phyloP scores from a whole-genome alignment of 1,140 invertebrate genomes.

The Drosophila suzukii region DNA sequence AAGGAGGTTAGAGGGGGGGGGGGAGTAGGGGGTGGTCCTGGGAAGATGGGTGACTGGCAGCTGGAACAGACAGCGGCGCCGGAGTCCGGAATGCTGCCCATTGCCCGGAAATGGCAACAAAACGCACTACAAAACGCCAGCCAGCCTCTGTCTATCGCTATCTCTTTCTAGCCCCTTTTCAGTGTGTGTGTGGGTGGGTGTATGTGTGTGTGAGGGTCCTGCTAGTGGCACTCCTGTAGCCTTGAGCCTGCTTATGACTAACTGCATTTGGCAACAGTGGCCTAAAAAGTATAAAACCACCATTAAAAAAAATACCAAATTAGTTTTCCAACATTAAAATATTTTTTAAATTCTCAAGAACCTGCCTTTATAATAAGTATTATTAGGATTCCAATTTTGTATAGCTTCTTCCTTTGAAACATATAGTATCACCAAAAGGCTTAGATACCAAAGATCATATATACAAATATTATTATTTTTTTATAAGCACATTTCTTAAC shows the following conservation, averaged over 20 bases:
- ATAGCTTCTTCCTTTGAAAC: too few relatives aligned
- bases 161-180: constrained; percentile 8
- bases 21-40: not conserved
- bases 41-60: constrained; percentile 40
- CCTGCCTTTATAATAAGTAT: too few relatives aligned
- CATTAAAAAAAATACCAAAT: not conserved
- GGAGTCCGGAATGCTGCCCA: constrained; percentile 60
- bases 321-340: too few relatives aligned
- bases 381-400: too few relatives aligned
- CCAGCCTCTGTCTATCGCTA: constrained; percentile 21
- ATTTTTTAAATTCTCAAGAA: too few relatives aligned
- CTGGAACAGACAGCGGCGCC: constrained; percentile 58
- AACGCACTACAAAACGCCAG: constrained; percentile 65
- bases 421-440: too few relatives aligned
- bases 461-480: too few relatives aligned
- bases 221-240: constrained; percentile 38
- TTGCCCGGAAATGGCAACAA: constrained; percentile 76
- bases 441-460: too few relatives aligned
- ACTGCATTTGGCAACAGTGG: constrained; percentile 49
- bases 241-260: constrained; percentile 62
- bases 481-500: too few relatives aligned
- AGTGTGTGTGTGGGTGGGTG: not conserved
- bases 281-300: not conserved
- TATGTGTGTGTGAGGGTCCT: constrained; percentile 40
- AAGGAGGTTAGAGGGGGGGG: constrained; percentile 11